Evolutionary conservation across 2,797 vertebrate genomes (phyloP).

Genomic region (Mionectes olivaceus): DNA sequence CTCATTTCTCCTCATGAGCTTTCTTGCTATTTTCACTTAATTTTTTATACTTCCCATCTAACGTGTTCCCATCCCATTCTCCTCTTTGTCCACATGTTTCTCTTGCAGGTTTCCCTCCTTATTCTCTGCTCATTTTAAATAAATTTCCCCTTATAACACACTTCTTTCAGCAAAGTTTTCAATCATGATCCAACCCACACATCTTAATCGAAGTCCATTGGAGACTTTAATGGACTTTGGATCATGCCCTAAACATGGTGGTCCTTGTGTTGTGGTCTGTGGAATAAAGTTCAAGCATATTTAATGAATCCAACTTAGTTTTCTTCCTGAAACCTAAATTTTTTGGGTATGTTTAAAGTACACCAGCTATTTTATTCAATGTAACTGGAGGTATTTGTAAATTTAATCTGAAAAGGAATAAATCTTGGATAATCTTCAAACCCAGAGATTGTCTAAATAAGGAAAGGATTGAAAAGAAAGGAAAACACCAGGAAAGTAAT

Average conservation of each 20-base stretch:
- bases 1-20: neutral
- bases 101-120: neutral
- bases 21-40: constrained; percentile 18
- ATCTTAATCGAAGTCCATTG: neutral
- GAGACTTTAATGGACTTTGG: neutral
- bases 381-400: constrained; percentile 50
- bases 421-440: constrained; percentile 52
- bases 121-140: neutral
- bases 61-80: neutral
- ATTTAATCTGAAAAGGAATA: constrained; percentile 54
- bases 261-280: neutral
- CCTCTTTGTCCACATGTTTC: neutral
- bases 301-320: neutral
- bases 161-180: neutral
- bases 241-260: neutral
- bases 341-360: constrained; percentile 53
- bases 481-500: constrained; percentile 62
- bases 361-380: constrained; percentile 34
- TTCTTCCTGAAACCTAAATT: constrained; percentile 35
- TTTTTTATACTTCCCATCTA: constrained; percentile 14
- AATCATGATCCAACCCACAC: neutral
- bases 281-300: neutral
- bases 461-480: constrained; percentile 63
- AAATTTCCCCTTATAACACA: neutral
- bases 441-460: constrained; percentile 63